Percentiles rank a stretch among this genome's conserved stretches.
Conservation (phyloP, 2,113 vertebrate genomes). For the Poecile atricapillus region DNA sequence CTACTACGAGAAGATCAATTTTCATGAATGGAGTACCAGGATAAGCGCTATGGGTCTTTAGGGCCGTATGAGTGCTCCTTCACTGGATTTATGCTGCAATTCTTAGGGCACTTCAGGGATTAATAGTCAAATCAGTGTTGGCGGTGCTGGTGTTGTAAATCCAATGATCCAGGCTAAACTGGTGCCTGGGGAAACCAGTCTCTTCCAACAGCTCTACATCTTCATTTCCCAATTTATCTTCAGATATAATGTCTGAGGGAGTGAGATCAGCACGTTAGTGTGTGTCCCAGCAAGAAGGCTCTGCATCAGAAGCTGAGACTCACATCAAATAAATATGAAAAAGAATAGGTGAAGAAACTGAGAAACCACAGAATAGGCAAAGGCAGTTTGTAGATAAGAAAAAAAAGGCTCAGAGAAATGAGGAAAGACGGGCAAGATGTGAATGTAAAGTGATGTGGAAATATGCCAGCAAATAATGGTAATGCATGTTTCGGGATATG, state of each 20-base stretch:
- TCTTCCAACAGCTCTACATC: slow-evolving; percentile 38
- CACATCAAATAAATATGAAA: not conserved
- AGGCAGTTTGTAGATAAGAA: not conserved
- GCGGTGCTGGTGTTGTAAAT: slow-evolving; percentile 51
- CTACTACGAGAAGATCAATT: not conserved
- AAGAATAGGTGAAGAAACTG: not conserved
- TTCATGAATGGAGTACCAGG: slow-evolving; percentile 21
- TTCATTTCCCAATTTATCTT: slow-evolving; percentile 47
- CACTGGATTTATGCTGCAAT: slow-evolving; percentile 20
- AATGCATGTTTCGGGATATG: fast-evolving
- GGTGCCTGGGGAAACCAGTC: not conserved
- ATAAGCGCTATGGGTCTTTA: slow-evolving; percentile 7
- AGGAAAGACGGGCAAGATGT: not conserved
- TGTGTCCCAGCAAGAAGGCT: not conserved
- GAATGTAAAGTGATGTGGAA: not conserved
- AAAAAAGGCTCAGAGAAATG: not conserved
- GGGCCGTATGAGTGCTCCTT: slow-evolving; percentile 38
- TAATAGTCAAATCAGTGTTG: slow-evolving; percentile 40
- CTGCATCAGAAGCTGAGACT: fast-evolving
- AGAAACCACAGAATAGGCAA: not conserved
- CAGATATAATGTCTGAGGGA: not conserved
- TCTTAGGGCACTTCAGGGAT: slow-evolving; percentile 35
- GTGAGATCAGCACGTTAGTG: fast-evolving
- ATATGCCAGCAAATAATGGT: not conserved
- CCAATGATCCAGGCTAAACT: slow-evolving; percentile 57